Conservation (phyloP, 2,797 vertebrate species). For the Gambelia wislizenii region DNA sequence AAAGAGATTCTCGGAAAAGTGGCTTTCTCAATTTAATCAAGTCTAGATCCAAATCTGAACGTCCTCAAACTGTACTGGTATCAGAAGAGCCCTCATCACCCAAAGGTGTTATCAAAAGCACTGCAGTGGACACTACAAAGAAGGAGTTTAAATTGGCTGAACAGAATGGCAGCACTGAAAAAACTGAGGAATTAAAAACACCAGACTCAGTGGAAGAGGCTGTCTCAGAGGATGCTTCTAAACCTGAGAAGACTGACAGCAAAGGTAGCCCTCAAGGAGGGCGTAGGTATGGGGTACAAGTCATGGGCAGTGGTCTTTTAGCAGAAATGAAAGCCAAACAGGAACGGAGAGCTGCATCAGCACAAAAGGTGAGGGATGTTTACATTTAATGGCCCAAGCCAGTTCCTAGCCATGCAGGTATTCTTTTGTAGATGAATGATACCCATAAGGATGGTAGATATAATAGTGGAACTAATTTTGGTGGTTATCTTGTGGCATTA, state of each 20-base stretch:
- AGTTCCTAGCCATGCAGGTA: neutral
- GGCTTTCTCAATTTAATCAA: slow-evolving; percentile 97
- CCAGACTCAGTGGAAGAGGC: slow-evolving; percentile 89
- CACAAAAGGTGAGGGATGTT: slow-evolving; percentile 85
- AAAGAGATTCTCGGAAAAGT: slow-evolving; percentile 92
- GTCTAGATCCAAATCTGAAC: slow-evolving; percentile 88
- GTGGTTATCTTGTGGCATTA: neutral
- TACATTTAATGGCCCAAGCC: slow-evolving; percentile 43
- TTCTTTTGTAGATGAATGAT: neutral
- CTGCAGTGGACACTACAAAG: slow-evolving; percentile 81
- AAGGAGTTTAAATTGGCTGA: slow-evolving; percentile 79
- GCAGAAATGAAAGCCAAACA: slow-evolving; percentile 99
- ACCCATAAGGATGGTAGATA: neutral
- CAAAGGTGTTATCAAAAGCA: slow-evolving; percentile 80
- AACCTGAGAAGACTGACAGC: slow-evolving; percentile 78
- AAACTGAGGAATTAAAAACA: slow-evolving; percentile 87
- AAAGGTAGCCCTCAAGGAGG: slow-evolving; percentile 90
- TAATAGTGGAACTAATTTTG: neutral
- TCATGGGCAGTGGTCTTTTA: slow-evolving; percentile 93
- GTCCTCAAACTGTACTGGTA: slow-evolving; percentile 79
- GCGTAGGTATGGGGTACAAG: slow-evolving; percentile 89
- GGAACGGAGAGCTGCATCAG: slow-evolving; percentile 87
- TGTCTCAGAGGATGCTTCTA: slow-evolving; percentile 77
- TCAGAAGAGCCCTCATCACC: slow-evolving; percentile 87
- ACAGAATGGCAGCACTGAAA: slow-evolving; percentile 82